These are phyloP conservation scores for Cathartes aura DNA, from an alignment of 2,113 vertebrate genomes.

Conservation along the genomic window DNA sequence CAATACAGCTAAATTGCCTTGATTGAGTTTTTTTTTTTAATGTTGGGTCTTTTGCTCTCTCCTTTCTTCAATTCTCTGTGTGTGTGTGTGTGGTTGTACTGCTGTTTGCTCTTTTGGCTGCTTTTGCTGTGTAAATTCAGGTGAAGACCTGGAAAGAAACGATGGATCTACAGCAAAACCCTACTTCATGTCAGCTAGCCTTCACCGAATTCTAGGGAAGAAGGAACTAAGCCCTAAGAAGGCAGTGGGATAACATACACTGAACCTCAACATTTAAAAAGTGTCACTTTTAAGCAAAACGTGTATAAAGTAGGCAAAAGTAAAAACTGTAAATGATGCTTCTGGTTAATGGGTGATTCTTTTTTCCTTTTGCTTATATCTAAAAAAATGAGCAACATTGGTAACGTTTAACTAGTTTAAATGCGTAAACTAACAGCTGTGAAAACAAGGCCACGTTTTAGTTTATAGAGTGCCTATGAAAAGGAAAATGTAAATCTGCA, in stretches of 20 bases:
- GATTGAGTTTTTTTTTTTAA: constrained; percentile 14
- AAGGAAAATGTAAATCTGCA: constrained; percentile 71
- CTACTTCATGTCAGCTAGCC: constrained; percentile 91
- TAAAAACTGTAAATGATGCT: constrained; percentile 64
- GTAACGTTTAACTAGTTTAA: not conserved
- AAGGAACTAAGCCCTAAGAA: constrained; percentile 84
- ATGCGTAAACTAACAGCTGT: constrained; percentile 45
- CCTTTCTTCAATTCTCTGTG: not conserved
- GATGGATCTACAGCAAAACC: constrained; percentile 92
- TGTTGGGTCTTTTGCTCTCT: constrained; percentile 52
- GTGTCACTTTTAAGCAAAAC: constrained; percentile 49
- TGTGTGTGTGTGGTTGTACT: not conserved
- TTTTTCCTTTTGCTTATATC: constrained; percentile 50
- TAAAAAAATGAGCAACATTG: not conserved
- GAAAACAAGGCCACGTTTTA: constrained; percentile 53
- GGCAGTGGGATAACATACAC: constrained; percentile 68
- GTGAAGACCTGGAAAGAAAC: constrained; percentile 97
- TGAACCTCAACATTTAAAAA: constrained; percentile 24
- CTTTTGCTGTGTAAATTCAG: constrained; percentile 75
- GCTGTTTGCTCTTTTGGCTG: constrained; percentile 36
- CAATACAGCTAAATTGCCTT: not conserved
- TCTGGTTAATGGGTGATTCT: constrained; percentile 63
- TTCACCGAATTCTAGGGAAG: constrained; percentile 90
- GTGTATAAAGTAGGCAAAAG: constrained; percentile 58
- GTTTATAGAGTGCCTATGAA: constrained; percentile 71